Conservation (phyloP, 1,140 invertebrate species). For the Brachystomella parvula region DNA sequence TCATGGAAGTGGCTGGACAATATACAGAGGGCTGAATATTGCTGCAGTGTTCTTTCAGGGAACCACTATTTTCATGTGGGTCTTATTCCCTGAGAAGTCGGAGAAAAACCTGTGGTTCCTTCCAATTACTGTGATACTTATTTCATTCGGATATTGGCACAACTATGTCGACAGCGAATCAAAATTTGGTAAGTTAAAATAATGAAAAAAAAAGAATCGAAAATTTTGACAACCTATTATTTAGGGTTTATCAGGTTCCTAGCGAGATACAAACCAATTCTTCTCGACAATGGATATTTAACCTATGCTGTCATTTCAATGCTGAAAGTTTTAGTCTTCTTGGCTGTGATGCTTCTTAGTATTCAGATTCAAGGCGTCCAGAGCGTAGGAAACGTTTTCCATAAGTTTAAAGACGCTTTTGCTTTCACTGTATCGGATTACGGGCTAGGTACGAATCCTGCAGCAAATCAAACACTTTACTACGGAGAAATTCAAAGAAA, state of each 20-base stretch:
- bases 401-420: constrained; percentile 4
- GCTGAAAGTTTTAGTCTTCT: constrained; percentile 43
- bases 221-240: constrained; percentile 5
- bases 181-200: not conserved
- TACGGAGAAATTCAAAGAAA: no score
- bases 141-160: constrained; percentile 51
- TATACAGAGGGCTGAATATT: constrained; percentile 39
- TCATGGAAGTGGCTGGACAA: constrained; percentile 3
- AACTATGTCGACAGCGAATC: constrained; percentile 41
- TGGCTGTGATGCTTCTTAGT: constrained; percentile 33
- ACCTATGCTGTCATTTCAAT: constrained; percentile 43
- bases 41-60: constrained; percentile 40
- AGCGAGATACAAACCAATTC: constrained; percentile 40
- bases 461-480: not conserved
- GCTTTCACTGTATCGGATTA: no score
- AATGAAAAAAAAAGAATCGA: no score
- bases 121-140: constrained; percentile 45
- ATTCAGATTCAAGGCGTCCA: not conserved
- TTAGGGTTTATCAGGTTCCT: constrained; percentile 42
- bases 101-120: constrained; percentile 42
- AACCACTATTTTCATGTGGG: constrained; percentile 26
- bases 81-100: constrained; percentile 12
- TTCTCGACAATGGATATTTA: constrained; percentile 44
- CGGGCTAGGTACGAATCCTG: no score
- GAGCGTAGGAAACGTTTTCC: not conserved